These are phyloP conservation scores for Athene noctua DNA, from an alignment of 2,113 vertebrate species.

Conservation along the genomic window DNA sequence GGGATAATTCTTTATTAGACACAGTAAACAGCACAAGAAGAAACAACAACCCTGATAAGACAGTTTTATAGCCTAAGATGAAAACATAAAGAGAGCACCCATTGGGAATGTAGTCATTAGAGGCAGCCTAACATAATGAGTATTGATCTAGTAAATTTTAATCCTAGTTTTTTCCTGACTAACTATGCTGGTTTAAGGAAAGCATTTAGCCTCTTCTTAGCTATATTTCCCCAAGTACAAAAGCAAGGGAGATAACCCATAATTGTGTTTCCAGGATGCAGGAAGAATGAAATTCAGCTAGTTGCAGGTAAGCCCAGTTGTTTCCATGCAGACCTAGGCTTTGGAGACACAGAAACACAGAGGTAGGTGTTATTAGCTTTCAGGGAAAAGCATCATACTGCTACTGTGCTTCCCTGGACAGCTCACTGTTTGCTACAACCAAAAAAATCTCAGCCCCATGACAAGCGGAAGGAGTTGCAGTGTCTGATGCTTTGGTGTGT, in stretches of 20 bases:
- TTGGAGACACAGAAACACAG: neutral
- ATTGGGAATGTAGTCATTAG: neutral
- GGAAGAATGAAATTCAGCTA: neutral
- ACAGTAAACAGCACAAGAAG: neutral
- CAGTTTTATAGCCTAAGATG: neutral
- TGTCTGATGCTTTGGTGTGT: neutral
- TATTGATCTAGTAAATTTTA: neutral
- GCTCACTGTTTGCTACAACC: neutral
- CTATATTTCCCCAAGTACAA: neutral
- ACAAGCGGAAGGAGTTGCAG: neutral
- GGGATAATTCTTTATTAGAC: neutral
- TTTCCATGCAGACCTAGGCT: neutral
- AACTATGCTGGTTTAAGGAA: conserved; percentile 4
- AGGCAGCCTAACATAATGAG: neutral
- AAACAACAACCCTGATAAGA: neutral
- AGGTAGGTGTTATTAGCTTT: neutral
- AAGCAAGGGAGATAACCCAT: neutral
- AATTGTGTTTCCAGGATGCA: neutral
- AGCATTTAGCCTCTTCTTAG: neutral
- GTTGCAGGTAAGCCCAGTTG: neutral
- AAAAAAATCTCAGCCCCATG: neutral
- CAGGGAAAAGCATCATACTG: neutral
- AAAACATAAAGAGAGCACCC: neutral
- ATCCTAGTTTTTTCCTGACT: neutral
- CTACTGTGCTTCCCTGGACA: neutral